A percentile compares a stretch with the other conserved stretches of the same genome.
phyloP scores from a whole-genome alignment of 1,140 invertebrate species.

The Hypothenemus hampei region DNA sequence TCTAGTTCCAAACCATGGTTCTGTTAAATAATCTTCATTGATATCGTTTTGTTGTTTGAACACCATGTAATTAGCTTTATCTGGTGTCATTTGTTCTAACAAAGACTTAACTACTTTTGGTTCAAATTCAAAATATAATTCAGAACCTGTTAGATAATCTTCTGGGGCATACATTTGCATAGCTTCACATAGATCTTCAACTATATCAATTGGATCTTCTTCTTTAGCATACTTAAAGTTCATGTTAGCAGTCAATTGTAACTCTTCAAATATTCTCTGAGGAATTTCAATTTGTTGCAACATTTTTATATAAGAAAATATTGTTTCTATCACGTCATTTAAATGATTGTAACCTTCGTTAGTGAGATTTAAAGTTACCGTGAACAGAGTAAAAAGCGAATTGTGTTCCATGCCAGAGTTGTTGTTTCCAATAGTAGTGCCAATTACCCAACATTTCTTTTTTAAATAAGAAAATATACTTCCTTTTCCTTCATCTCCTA shows the following conservation, averaged over 20 bases:
- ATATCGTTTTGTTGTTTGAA: conserved; percentile 56
- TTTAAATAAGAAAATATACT: conserved; percentile 79
- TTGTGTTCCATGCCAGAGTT: conserved; percentile 72
- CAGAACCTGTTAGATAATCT: conserved; percentile 71
- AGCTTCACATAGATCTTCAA: conserved; percentile 68
- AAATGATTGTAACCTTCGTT: conserved; percentile 71
- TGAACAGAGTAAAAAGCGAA: conserved; percentile 69
- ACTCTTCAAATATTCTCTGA: conserved; percentile 69
- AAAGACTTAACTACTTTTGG: conserved; percentile 64
- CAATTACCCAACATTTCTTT: conserved; percentile 78
- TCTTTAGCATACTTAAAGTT: conserved; percentile 68
- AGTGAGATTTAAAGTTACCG: conserved; percentile 69
- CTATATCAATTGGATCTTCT: conserved; percentile 66
- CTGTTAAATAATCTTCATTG: conserved; percentile 56
- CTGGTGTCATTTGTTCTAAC: conserved; percentile 60
- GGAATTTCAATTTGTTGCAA: conserved; percentile 57
- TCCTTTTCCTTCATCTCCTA: conserved; percentile 86
- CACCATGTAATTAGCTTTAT: conserved; percentile 71
- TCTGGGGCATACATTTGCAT: conserved; percentile 75
- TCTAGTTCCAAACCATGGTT: conserved; percentile 68
- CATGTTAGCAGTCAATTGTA: conserved; percentile 66
- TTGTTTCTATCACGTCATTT: conserved; percentile 59
- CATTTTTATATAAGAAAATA: conserved; percentile 72
- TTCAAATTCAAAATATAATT: conserved; percentile 74
- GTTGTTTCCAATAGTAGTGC: conserved; percentile 69